Evolutionary conservation across 2,797 vertebrate species (phyloP).

Genomic region (Muraenolepis orangiensis): DNA sequence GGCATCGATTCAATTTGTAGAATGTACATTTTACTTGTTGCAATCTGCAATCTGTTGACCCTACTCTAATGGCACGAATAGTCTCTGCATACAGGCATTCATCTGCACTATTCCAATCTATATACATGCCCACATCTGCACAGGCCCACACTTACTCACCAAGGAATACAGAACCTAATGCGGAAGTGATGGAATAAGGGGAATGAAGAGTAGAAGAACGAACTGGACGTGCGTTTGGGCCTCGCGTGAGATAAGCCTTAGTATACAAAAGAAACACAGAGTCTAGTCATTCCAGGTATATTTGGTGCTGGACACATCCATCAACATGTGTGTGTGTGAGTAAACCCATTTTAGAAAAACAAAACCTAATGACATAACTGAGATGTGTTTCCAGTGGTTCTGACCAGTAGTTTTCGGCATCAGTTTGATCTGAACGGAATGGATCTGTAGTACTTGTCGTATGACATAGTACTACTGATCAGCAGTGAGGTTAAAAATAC

Average conservation of each 20-base stretch:
- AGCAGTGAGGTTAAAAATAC: not conserved
- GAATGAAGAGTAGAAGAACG: not conserved
- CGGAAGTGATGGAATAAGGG: conserved; percentile 19
- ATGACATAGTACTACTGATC: not conserved
- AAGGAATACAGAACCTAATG: conserved; percentile 31
- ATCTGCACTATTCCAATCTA: not conserved
- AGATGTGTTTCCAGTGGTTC: not conserved
- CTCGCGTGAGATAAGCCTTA: not conserved
- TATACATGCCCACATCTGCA: not conserved
- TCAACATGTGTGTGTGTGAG: not conserved
- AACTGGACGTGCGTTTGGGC: not conserved
- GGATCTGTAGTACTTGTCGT: not conserved
- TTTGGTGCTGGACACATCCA: not conserved
- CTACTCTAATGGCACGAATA: no score
- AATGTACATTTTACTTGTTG: no score
- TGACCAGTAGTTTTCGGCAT: not conserved
- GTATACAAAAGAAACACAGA: not conserved
- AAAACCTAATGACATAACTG: no score
- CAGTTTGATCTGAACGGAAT: not conserved
- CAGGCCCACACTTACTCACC: not conserved
- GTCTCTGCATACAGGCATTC: no score
- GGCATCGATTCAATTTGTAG: no score
- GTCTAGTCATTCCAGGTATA: not conserved
- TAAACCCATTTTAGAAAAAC: not conserved
- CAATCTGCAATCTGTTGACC: no score